phyloP scores from a whole-genome alignment of 2,113 vertebrate species.

The Hyaena hyaena region DNA sequence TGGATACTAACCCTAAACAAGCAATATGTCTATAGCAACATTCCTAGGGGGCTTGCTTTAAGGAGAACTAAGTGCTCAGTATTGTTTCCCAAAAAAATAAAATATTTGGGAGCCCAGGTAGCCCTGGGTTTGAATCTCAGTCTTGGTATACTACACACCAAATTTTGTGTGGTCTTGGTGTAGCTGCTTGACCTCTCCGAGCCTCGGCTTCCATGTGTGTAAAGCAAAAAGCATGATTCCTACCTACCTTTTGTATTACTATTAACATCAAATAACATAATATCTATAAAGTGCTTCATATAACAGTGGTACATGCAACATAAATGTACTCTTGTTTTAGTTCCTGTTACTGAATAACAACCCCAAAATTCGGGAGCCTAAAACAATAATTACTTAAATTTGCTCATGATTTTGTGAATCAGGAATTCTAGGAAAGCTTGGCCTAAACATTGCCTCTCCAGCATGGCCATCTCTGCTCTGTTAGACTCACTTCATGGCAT shows the following conservation, averaged over 20 bases:
- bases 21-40: slow-evolving; percentile 3
- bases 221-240: not conserved
- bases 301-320: not conserved
- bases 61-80: slow-evolving; percentile 34
- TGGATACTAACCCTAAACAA: not conserved
- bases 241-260: not conserved
- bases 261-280: not conserved
- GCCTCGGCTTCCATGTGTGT: not conserved
- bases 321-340: not conserved
- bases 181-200: not conserved
- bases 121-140: not conserved
- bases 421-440: not conserved
- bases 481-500: not conserved
- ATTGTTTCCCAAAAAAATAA: not conserved
- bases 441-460: accelerated
- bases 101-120: not conserved
- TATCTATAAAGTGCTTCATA: not conserved
- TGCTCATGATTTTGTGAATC: not conserved
- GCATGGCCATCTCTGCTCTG: not conserved
- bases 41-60: slow-evolving; percentile 69
- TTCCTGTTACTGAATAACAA: not conserved
- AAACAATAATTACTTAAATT: not conserved
- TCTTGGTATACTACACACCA: not conserved
- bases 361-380: not conserved
- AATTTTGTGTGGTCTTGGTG: not conserved